Conservation (phyloP, 2,797 vertebrate species). For the Silurus aristotelis region DNA sequence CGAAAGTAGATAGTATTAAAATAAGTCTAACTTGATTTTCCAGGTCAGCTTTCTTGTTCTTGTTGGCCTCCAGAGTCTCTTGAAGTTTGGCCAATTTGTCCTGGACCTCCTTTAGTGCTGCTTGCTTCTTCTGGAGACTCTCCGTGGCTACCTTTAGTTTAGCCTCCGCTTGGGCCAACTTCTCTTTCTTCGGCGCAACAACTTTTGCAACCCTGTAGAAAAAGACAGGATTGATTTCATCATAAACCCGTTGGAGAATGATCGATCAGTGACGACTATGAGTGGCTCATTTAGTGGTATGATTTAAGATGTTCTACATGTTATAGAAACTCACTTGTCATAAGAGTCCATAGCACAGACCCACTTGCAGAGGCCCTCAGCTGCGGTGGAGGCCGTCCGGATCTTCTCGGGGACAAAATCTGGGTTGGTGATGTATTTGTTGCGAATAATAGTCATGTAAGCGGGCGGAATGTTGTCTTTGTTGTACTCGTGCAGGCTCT, state of each 20-base stretch:
- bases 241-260: not conserved
- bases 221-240: constrained; percentile 2
- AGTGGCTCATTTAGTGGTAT: not conserved
- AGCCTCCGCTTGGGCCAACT: constrained; percentile 79
- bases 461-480: constrained; percentile 85
- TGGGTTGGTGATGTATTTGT: constrained; percentile 87
- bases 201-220: constrained; percentile 83
- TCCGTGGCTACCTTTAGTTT: constrained; percentile 81
- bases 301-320: not conserved
- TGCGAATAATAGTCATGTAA: constrained; percentile 82
- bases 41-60: constrained; percentile 83
- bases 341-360: constrained; percentile 90
- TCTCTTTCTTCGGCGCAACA: constrained; percentile 87
- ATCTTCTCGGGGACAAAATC: constrained; percentile 92
- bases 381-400: constrained; percentile 86
- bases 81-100: constrained; percentile 82
- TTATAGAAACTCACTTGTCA: constrained; percentile 74
- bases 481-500: constrained; percentile 89
- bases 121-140: constrained; percentile 82
- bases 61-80: constrained; percentile 79
- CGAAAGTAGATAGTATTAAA: not conserved
- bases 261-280: not conserved
- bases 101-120: constrained; percentile 82
- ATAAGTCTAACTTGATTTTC: constrained; percentile 80
- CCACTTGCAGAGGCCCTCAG: constrained; percentile 91